Base-by-base conservation (phyloP, 1,140 invertebrate genomes). In the Meloidogyne exigua region DNA sequence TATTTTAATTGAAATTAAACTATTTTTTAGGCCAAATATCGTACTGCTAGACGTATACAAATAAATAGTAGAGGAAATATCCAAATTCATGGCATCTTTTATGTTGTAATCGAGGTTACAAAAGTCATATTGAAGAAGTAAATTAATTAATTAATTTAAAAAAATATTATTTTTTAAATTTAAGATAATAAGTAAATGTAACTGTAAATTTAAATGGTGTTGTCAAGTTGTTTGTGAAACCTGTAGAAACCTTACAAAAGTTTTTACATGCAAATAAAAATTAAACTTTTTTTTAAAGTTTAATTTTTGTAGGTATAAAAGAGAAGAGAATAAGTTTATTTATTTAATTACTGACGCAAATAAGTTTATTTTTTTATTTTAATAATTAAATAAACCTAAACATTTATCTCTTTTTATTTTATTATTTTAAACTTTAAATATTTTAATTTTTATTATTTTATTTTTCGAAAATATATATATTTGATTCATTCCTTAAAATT, bases 101-200 rank as follows among this genome's bases (percentile, higher is more conserved):
- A 87, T 91, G 90, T 76, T 91, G 90, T 81, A 90, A 90, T 23
- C 83, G 90, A 18, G 90, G 90, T 2, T 90, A 90, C 81, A 89
- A 89, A 73, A 89, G 85, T 80, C 76, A 80, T 12, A 78, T 76
- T n/a, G 80, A 85, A 25, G 82, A 87, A 73, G 80, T 82, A 26
- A n/a, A 5, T 57, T n/a, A 9, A 7, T n/a, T 57, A 57, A n/a
- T 57, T 66, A 36, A n/a, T n/a, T n/a, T n/a, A n/a, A n/a, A n/a
- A n/a, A 66, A 66, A 66, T 26, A 18, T 26, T 4, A 21, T 66
- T 26, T 32, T 28, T 39, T 39, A 28, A 66, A 62, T 75, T 36
- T 18, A 21, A 66, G 73, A n/a, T 49, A n/a, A 32, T 80, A n/a
- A 82, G 88, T 80, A 85, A 89, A 39, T 90, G 90, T 81, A 87